phyloP scores from a whole-genome alignment of 1,140 invertebrate genomes.

The Heliothis subflexa region DNA sequence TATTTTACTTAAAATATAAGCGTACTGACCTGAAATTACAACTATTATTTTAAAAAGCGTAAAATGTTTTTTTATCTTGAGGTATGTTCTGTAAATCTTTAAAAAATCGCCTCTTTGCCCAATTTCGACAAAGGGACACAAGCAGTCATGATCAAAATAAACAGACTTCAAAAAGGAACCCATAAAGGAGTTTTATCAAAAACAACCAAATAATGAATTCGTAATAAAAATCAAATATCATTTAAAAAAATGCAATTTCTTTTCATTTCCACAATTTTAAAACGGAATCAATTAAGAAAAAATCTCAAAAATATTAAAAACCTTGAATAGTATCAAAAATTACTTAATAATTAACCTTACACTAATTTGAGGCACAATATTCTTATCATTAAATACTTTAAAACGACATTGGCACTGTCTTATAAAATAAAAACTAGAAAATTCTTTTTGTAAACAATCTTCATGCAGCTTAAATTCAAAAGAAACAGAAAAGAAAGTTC shows the following conservation, averaged over 20 bases:
- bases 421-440: neutral
- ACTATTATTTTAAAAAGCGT: neutral
- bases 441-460: neutral
- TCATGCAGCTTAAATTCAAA: neutral
- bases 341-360: slow-evolving; percentile 25
- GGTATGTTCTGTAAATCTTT: slow-evolving; percentile 4
- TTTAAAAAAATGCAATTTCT: neutral
- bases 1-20: slow-evolving; percentile 22
- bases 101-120: too few species aligned
- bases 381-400: slow-evolving; percentile 1
- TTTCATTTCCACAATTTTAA: slow-evolving; percentile 27
- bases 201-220: too few species aligned
- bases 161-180: neutral
- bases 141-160: neutral
- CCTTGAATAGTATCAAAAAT: slow-evolving; percentile 9
- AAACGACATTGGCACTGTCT: slow-evolving; percentile 44
- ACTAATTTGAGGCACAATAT: slow-evolving; percentile 38
- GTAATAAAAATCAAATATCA: neutral
- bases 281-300: slow-evolving; percentile 8
- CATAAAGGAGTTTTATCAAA: neutral
- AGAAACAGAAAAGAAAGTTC: too few species aligned
- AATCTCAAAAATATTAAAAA: slow-evolving; percentile 2
- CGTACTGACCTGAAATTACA: slow-evolving; percentile 33
- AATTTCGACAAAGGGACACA: too few species aligned
- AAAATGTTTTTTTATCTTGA: slow-evolving; percentile 5